A percentile compares a stretch with the other conserved stretches of the same genome.
These are phyloP conservation scores for Stylophora pistillata DNA, from an alignment of 64 coral and sea anemone genomes.

Conservation along the genomic window DNA sequence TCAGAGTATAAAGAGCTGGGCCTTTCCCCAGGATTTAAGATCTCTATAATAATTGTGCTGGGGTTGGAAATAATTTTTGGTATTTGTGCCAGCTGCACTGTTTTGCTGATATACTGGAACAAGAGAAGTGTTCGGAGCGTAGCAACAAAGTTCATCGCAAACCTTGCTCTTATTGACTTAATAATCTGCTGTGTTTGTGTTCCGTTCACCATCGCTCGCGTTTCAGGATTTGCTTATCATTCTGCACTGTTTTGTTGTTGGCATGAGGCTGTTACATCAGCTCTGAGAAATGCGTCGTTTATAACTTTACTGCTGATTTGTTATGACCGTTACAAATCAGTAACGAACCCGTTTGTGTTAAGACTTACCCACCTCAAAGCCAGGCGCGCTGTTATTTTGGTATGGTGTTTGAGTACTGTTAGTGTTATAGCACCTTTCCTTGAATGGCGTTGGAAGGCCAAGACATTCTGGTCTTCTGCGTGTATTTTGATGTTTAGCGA, in stretches of 20 bases:
- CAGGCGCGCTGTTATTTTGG: conserved; percentile 38
- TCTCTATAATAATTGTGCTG: conserved; percentile 56
- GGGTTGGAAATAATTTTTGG: conserved; percentile 67
- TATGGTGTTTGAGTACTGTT: conserved; percentile 43
- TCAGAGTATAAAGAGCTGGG: not conserved
- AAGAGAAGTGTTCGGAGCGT: conserved; percentile 70
- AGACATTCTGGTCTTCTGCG: not conserved
- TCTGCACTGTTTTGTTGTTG: conserved; percentile 64
- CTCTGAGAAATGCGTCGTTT: conserved; percentile 78
- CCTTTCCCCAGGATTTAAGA: conserved; percentile 41
- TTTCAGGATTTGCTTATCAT: conserved; percentile 30
- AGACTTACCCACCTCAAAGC: conserved; percentile 69
- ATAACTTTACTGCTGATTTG: conserved; percentile 76
- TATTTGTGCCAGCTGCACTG: conserved; percentile 46
- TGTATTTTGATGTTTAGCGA: conserved; percentile 44
- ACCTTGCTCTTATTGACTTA: conserved; percentile 74
- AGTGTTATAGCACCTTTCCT: conserved; percentile 65
- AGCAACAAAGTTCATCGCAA: conserved; percentile 78
- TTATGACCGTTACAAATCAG: conserved; percentile 79
- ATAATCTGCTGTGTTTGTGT: conserved; percentile 54
- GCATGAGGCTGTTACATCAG: conserved; percentile 78
- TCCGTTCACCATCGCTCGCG: conserved; percentile 61
- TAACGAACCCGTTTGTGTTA: conserved; percentile 77
- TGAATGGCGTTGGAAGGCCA: conserved; percentile 33
- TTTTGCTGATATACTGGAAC: conserved; percentile 79